phyloP scores from a whole-genome alignment of 2,888 invertebrate genomes.

The Furcula furcula region DNA sequence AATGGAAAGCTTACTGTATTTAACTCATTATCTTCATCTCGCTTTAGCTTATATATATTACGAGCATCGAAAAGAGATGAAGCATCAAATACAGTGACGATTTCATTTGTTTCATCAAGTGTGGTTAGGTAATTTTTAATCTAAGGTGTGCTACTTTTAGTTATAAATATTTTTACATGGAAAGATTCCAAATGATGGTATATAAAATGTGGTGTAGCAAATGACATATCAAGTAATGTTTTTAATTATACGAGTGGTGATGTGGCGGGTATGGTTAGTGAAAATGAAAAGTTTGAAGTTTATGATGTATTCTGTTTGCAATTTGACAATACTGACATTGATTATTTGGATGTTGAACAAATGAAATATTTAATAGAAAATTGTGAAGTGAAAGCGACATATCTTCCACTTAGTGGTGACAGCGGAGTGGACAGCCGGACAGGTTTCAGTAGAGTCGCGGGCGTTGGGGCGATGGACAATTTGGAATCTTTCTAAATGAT shows the following conservation, averaged over 20 bases:
- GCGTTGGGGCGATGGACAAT: conserved; percentile 39
- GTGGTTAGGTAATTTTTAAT: conserved; percentile 64
- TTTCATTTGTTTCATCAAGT: conserved; percentile 43
- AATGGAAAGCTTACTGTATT: conserved; percentile 27
- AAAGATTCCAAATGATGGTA: conserved; percentile 78
- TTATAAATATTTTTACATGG: conserved; percentile 69
- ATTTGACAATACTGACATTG: conserved; percentile 70
- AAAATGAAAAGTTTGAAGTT: conserved; percentile 45
- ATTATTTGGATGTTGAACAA: conserved; percentile 68
- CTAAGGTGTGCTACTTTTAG: conserved; percentile 75
- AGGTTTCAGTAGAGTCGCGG: conserved; percentile 16
- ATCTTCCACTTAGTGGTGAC: conserved; percentile 77
- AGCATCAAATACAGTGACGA: conserved; percentile 16
- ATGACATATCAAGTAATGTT: conserved; percentile 79
- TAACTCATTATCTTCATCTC: conserved; percentile 18
- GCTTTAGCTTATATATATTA: conserved; percentile 12
- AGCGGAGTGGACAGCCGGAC: background rate
- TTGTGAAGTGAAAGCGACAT: conserved; percentile 68
- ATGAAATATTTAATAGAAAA: conserved; percentile 76
- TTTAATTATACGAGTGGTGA: conserved; percentile 55
- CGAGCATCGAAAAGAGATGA: conserved; percentile 17
- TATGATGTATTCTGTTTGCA: conserved; percentile 57
- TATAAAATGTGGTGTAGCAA: conserved; percentile 66
- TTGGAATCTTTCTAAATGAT: conserved; percentile 79
- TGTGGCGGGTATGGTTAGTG: conserved; percentile 61